Evolutionary conservation across 2,113 vertebrate species (phyloP).

Genomic region (Oryzias curvinotus): DNA sequence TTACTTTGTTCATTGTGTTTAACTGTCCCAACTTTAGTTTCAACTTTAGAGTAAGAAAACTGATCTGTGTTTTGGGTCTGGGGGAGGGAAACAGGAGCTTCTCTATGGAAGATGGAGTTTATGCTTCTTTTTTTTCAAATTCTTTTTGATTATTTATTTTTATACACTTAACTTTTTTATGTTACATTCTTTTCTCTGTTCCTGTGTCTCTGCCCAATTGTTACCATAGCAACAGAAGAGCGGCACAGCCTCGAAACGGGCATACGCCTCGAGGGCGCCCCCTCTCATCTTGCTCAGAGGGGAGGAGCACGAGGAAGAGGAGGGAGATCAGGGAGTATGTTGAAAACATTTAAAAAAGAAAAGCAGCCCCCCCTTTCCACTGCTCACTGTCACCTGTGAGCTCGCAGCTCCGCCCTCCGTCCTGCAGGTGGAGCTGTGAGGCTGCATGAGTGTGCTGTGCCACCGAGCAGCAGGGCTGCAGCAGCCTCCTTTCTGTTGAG

Average conservation of each 20-base stretch:
- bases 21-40: too few species aligned
- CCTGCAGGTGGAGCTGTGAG: slow-evolving; percentile 29
- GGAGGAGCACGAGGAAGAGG: slow-evolving; percentile 77
- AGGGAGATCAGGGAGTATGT: slow-evolving; percentile 83
- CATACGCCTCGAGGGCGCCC: slow-evolving; percentile 67
- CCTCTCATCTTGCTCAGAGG: slow-evolving; percentile 76
- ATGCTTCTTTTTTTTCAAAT: neutral
- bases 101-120: too few species aligned
- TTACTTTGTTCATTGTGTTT: too few species aligned
- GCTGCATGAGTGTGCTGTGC: slow-evolving; percentile 71
- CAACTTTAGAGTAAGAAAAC: too few species aligned
- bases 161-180: slow-evolving; percentile 5
- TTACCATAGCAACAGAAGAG: slow-evolving; percentile 76
- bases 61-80: too few species aligned
- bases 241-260: slow-evolving; percentile 59
- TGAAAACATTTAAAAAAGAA: neutral
- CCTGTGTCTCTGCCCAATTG: slow-evolving; percentile 24
- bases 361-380: slow-evolving; percentile 1
- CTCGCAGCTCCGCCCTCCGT: slow-evolving; percentile 31
- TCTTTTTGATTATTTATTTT: neutral
- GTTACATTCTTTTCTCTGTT: neutral
- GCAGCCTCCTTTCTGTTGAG: slow-evolving; percentile 27
- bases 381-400: slow-evolving; percentile 22
- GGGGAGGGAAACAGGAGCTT: too few species aligned
- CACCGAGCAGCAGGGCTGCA: slow-evolving; percentile 25